Evolutionary conservation across 2,888 invertebrate genomes (phyloP).

Genomic region (Gymnoscelis rufifasciata): DNA sequence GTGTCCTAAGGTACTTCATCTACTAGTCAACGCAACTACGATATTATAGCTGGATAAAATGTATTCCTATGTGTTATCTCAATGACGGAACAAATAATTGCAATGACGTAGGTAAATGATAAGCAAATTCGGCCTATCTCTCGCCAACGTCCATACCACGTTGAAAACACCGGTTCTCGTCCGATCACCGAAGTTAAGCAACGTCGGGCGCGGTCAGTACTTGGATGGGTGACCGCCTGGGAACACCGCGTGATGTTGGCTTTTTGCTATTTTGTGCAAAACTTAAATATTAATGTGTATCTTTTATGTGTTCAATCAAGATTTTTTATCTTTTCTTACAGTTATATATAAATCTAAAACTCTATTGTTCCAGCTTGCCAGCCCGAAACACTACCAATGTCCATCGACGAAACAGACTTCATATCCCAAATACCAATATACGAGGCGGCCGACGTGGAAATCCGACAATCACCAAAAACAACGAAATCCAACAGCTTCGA

Average conservation of each 20-base stretch:
- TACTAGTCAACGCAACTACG: too few relatives aligned
- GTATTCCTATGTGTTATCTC: too few relatives aligned
- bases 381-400: conserved; percentile 25
- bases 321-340: too few relatives aligned
- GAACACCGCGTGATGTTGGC: conserved; percentile 52
- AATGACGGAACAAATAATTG: too few relatives aligned
- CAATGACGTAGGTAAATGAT: background rate
- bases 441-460: conserved; percentile 61
- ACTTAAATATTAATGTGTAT: background rate
- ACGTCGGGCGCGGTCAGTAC: conserved; percentile 67
- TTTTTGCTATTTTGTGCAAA: conserved; percentile 11
- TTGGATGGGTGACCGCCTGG: conserved; percentile 69
- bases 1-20: too few relatives aligned
- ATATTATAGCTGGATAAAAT: too few relatives aligned
- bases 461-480: conserved; percentile 44
- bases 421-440: conserved; percentile 67
- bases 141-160: conserved; percentile 40
- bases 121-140: background rate
- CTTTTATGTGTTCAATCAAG: too few relatives aligned
- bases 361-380: conserved; percentile 30
- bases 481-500: conserved; percentile 52
- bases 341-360: background rate
- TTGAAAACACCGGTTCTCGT: conserved; percentile 67
- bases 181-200: conserved; percentile 70
- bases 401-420: conserved; percentile 49